phyloP scores from a whole-genome alignment of 2,888 invertebrate species.

The Drosophila suboccidentalis region DNA sequence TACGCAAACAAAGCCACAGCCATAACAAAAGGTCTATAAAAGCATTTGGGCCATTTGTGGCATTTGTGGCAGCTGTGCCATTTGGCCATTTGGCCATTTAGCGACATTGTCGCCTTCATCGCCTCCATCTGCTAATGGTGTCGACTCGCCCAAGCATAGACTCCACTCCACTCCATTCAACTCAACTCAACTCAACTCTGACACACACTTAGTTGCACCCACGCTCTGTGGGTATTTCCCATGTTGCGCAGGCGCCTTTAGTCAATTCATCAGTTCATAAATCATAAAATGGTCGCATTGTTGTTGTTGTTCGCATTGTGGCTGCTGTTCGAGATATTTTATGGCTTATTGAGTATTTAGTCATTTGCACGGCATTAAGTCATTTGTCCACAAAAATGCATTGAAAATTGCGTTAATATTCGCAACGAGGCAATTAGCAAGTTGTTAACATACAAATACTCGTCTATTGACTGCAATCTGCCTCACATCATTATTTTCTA shows the following conservation, averaged over 20 bases:
- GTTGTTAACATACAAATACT: constrained; percentile 12
- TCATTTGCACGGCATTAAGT: constrained; percentile 66
- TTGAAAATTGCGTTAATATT: constrained; percentile 43
- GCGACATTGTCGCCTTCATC: constrained; percentile 51
- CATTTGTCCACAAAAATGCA: constrained; percentile 36
- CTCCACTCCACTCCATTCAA: constrained; percentile 6
- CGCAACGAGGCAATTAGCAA: constrained; percentile 25
- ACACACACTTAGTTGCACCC: constrained; percentile 50
- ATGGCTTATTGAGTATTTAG: constrained; percentile 55
- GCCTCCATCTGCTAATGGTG: constrained; percentile 45
- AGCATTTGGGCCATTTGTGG: constrained; percentile 42
- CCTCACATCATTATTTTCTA: constrained; percentile 1
- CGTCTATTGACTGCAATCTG: neutral
- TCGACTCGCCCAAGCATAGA: constrained; percentile 16
- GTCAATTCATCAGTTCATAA: constrained; percentile 68
- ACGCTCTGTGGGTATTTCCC: constrained; percentile 59
- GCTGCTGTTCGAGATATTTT: constrained; percentile 54
- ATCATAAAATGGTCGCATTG: constrained; percentile 63
- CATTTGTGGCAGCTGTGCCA: constrained; percentile 23
- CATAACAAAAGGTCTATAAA: constrained; percentile 44
- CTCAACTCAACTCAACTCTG: constrained; percentile 24
- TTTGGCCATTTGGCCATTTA: constrained; percentile 56
- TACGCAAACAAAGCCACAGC: constrained; percentile 29
- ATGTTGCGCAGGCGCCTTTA: constrained; percentile 46
- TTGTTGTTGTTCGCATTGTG: constrained; percentile 31